A percentile compares a stretch with the other conserved stretches of the same genome.
These are phyloP conservation scores for Chymomyza costata DNA, from an alignment of 1,140 invertebrate genomes.

Conservation along the genomic window DNA sequence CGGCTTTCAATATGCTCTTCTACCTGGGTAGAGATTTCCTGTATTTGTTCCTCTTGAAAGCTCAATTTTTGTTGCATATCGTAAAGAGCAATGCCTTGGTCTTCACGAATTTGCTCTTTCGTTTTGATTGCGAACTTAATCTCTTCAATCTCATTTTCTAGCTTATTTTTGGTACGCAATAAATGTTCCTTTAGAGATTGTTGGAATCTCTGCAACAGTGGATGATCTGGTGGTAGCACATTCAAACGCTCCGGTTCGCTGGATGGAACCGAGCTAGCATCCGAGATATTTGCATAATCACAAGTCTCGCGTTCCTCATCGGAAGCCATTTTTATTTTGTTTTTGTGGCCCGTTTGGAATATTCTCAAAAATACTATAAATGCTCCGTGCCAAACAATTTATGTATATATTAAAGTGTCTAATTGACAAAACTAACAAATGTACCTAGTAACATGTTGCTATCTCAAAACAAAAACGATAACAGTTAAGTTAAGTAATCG, in stretches of 20 bases:
- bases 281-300: conserved; percentile 36
- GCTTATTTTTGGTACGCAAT: conserved; percentile 76
- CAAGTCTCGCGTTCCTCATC: conserved; percentile 36
- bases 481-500: no score
- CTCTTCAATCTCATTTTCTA: conserved; percentile 78
- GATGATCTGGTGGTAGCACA: conserved; percentile 78
- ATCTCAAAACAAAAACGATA: no score
- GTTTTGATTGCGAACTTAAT: conserved; percentile 76
- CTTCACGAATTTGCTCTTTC: conserved; percentile 75
- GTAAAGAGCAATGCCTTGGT: conserved; percentile 75
- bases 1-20: conserved; percentile 74
- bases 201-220: conserved; percentile 81
- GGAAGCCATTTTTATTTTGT: conserved; percentile 34
- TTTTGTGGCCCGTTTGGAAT: no score
- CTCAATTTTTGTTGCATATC: conserved; percentile 76
- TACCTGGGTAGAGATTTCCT: conserved; percentile 76
- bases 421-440: no score
- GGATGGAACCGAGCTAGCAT: not conserved
- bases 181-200: conserved; percentile 79
- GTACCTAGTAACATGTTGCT: no score
- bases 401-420: no score
- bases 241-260: conserved; percentile 48
- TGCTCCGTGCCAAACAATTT: no score
- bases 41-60: conserved; percentile 76
- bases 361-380: no score